These are phyloP conservation scores for Myiotriccus ornatus DNA, from an alignment of 2,797 vertebrate genomes.

Conservation along the genomic window DNA sequence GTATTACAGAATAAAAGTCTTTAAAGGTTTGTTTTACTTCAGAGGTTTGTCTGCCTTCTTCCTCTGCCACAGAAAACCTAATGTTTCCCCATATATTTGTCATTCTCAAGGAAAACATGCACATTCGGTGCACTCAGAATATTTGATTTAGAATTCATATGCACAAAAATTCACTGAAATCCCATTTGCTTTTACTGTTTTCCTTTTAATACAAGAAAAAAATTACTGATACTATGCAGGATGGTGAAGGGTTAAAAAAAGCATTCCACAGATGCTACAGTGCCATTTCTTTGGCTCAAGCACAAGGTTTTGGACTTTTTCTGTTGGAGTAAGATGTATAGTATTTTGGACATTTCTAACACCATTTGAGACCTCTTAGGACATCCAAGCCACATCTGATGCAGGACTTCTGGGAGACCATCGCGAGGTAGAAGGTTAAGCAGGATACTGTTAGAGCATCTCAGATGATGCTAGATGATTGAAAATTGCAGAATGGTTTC, in stretches of 20 bases:
- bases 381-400: not conserved
- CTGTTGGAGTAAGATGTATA: not conserved
- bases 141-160: not conserved
- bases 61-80: not conserved
- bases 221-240: not conserved
- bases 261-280: not conserved
- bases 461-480: not conserved
- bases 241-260: not conserved
- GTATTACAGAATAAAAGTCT: not conserved
- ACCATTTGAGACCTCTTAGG: not conserved
- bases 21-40: not conserved
- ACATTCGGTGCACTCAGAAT: not conserved
- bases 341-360: not conserved
- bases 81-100: not conserved
- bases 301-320: not conserved
- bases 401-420: not conserved
- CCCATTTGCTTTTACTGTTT: not conserved
- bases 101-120: not conserved
- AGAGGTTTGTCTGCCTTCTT: not conserved
- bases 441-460: not conserved
- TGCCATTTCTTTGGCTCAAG: not conserved
- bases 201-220: not conserved
- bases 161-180: not conserved
- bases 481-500: not conserved
- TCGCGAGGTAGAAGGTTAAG: not conserved